Conservation (phyloP, 2,888 invertebrate genomes). For the Alentia gelatinosa region DNA sequence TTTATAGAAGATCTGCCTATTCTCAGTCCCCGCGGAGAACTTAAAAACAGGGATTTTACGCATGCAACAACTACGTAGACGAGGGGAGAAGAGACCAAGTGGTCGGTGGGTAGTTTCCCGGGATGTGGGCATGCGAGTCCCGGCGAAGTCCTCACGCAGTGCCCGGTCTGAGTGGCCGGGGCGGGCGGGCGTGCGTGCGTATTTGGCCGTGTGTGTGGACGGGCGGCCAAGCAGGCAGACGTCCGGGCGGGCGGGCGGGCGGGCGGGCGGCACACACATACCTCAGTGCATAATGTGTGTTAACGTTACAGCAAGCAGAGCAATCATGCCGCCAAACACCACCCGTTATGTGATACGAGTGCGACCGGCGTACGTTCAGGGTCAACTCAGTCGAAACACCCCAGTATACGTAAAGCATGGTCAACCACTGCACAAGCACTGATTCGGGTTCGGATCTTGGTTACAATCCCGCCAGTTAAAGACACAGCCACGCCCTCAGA, state of each 20-base stretch:
- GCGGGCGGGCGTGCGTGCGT: not conserved
- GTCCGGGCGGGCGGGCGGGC: not conserved
- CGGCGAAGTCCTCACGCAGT: not conserved
- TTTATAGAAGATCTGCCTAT: not conserved
- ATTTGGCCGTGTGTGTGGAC: not conserved
- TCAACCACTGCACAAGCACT: not conserved
- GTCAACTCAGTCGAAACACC: not conserved
- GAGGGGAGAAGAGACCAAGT: too few relatives aligned
- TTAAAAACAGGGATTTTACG: too few relatives aligned
- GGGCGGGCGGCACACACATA: too few relatives aligned
- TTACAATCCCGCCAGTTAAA: too few relatives aligned
- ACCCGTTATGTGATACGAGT: not conserved
- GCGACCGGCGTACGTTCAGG: not conserved
- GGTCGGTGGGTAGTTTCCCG: too few relatives aligned
- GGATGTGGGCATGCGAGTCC: too few relatives aligned
- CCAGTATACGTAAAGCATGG: not conserved
- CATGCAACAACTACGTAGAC: too few relatives aligned
- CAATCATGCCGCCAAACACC: not conserved
- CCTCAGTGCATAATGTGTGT: not conserved
- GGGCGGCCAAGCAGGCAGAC: not conserved
- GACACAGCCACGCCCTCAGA: not conserved
- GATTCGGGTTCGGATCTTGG: not conserved
- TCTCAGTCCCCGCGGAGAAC: too few relatives aligned
- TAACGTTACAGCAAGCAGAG: not conserved
- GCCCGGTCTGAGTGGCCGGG: not conserved